Conservation (phyloP, 1,140 invertebrate genomes). For the Aradophagus sp. region DNA sequence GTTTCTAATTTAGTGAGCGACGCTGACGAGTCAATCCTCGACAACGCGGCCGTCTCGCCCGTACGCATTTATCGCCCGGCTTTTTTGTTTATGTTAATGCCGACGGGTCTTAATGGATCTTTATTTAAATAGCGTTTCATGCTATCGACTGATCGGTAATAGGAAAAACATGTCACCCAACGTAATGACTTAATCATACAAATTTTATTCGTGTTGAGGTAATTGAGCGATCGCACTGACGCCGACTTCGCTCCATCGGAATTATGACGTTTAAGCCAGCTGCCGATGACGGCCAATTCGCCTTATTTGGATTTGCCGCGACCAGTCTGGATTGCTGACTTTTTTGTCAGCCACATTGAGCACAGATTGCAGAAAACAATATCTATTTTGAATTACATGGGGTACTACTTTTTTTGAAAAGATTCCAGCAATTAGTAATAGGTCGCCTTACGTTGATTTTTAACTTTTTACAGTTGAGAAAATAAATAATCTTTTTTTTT, state of each 20-base stretch:
- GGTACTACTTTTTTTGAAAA: too few relatives aligned
- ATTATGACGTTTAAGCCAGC: constrained; percentile 26
- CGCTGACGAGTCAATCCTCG: constrained; percentile 44
- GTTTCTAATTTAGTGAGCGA: constrained; percentile 46
- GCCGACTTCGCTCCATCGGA: constrained; percentile 6
- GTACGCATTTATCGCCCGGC: constrained; percentile 14
- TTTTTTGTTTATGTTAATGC: constrained; percentile 45
- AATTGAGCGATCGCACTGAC: constrained; percentile 31
- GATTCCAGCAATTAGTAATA: too few relatives aligned
- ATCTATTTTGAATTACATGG: too few relatives aligned
- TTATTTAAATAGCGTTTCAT: constrained; percentile 25
- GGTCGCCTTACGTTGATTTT: too few relatives aligned
- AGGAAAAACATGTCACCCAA: constrained; percentile 37
- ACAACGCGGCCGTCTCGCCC: constrained; percentile 12
- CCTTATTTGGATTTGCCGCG: constrained; percentile 12
- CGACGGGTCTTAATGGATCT: constrained; percentile 19
- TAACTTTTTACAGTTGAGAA: too few relatives aligned
- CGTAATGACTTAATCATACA: constrained; percentile 48
- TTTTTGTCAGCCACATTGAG: too few relatives aligned
- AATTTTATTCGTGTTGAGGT: constrained; percentile 42
- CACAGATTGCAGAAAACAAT: too few relatives aligned
- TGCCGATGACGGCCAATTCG: background rate
- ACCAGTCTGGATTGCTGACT: background rate
- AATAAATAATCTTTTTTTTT: too few relatives aligned
- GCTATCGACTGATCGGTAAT: constrained; percentile 27